Percentiles rank a stretch among this genome's conserved stretches.
Evolutionary conservation across 2,888 invertebrate genomes (phyloP).

Genomic region (Tetragonisca angustula): DNA sequence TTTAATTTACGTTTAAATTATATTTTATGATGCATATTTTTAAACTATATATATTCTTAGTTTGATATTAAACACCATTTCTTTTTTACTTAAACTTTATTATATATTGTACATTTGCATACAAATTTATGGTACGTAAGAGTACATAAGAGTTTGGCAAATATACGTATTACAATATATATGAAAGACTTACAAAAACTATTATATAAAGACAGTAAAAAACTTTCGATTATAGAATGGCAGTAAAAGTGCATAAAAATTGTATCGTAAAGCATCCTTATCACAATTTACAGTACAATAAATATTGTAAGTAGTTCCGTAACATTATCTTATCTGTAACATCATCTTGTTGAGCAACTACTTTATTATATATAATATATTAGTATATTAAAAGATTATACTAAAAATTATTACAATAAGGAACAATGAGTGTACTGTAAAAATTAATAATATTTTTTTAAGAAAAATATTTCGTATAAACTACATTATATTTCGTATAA

Average conservation of each 20-base stretch:
- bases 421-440: conserved; percentile 34
- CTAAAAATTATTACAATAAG: conserved; percentile 35
- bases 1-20: not conserved
- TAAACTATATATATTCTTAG: not conserved
- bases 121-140: conserved; percentile 47
- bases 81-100: conserved; percentile 50
- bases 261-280: conserved; percentile 56
- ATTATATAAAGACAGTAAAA: conserved; percentile 53
- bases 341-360: conserved; percentile 63
- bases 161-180: conserved; percentile 55
- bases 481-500: conserved; percentile 13
- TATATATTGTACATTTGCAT: conserved; percentile 62
- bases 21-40: not conserved
- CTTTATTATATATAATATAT: conserved; percentile 39
- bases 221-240: conserved; percentile 48
- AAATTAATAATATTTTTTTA: not conserved
- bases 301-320: conserved; percentile 52
- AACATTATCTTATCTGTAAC: conserved; percentile 53
- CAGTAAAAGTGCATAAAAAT: conserved; percentile 44
- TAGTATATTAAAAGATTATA: conserved; percentile 12
- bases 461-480: conserved; percentile 20
- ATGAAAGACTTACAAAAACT: conserved; percentile 50
- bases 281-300: conserved; percentile 62
- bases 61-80: not conserved
- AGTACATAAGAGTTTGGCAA: conserved; percentile 60